Conservation (phyloP, 1,140 invertebrate species). For the Drosophila repletoides region DNA sequence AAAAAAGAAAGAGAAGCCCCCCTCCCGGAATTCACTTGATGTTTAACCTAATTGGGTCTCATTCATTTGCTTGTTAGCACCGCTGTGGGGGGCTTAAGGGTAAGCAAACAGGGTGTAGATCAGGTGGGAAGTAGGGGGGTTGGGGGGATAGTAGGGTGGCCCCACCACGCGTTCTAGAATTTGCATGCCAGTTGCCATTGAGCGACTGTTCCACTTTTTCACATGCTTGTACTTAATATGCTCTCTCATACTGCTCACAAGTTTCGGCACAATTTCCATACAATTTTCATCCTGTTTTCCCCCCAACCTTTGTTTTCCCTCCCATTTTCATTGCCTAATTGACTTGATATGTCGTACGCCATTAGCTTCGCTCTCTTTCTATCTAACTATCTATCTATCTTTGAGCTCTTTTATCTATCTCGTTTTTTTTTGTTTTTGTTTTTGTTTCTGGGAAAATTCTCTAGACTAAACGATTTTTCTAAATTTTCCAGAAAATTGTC, state of each 20-base stretch:
- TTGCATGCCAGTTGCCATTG: slow-evolving; percentile 46
- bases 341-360: slow-evolving; percentile 26
- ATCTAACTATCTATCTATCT: slow-evolving; percentile 8
- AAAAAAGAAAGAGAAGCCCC: slow-evolving; percentile 11
- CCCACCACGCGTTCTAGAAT: slow-evolving; percentile 29
- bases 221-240: slow-evolving; percentile 40
- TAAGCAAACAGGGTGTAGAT: not conserved
- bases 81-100: slow-evolving; percentile 1
- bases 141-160: not conserved
- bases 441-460: slow-evolving; percentile 17
- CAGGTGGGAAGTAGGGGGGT: not conserved
- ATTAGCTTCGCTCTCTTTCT: slow-evolving; percentile 7
- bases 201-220: slow-evolving; percentile 43
- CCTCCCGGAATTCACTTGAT: slow-evolving; percentile 62
- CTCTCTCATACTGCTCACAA: slow-evolving; percentile 9
- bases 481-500: slow-evolving; percentile 72
- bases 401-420: slow-evolving; percentile 5
- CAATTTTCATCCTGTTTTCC: slow-evolving; percentile 3
- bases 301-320: slow-evolving; percentile 6
- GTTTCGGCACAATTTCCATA: slow-evolving; percentile 39
- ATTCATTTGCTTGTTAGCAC: slow-evolving; percentile 59
- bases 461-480: slow-evolving; percentile 26
- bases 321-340: slow-evolving; percentile 57
- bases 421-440: slow-evolving; percentile 8
- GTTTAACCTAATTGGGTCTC: slow-evolving; percentile 68